Evolutionary conservation across 2,113 vertebrate species (phyloP).

Genomic region (Xenopus laevis): DNA sequence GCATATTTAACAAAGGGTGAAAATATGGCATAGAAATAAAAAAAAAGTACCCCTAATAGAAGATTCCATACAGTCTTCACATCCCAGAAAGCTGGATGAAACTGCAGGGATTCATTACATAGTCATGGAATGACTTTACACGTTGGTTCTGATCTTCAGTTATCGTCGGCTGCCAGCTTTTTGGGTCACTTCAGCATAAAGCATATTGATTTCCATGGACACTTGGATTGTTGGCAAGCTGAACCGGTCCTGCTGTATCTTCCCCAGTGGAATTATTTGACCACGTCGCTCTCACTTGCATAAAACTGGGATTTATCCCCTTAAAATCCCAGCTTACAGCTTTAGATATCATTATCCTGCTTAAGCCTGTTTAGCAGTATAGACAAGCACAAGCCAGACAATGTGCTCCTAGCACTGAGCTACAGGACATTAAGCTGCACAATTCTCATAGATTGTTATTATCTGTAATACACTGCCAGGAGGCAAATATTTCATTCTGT

Average conservation of each 20-base stretch:
- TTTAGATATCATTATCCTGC: constrained; percentile 32
- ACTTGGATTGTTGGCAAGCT: constrained; percentile 29
- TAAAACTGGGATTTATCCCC: constrained; percentile 35
- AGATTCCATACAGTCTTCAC: no score
- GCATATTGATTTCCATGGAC: constrained; percentile 14
- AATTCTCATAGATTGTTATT: constrained; percentile 33
- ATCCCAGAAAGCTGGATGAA: no score
- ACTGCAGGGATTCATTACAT: no score
- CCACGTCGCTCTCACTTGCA: constrained; percentile 18
- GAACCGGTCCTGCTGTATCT: constrained; percentile 11
- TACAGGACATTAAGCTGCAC: not conserved
- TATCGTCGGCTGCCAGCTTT: not conserved
- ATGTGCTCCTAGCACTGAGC: constrained; percentile 11
- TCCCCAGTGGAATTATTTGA: constrained; percentile 10
- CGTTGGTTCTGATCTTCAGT: no score
- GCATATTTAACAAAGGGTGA: no score
- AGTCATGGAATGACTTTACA: no score
- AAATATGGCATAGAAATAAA: no score
- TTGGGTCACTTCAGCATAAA: constrained; percentile 1
- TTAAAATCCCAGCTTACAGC: constrained; percentile 41
- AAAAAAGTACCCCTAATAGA: no score
- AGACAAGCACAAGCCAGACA: constrained; percentile 20
- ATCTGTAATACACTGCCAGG: not conserved
- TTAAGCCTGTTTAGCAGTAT: constrained; percentile 42
- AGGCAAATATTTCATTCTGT: constrained; percentile 23